These are phyloP conservation scores for Ennomos erosarius DNA, from an alignment of 2,888 invertebrate genomes.

Conservation along the genomic window DNA sequence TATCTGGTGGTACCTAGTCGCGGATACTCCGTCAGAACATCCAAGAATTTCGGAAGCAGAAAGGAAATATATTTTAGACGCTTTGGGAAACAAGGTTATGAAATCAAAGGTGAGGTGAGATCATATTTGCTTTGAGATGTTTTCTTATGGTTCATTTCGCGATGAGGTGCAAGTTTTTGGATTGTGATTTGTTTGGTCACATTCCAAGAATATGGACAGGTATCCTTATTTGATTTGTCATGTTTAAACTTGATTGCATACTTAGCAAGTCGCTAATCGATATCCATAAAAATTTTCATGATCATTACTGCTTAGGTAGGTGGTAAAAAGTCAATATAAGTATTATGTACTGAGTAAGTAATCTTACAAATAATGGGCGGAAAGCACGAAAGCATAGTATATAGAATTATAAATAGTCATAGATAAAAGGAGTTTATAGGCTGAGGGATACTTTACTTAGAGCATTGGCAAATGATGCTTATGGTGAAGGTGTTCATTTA, in stretches of 20 bases:
- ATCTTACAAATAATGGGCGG: too few species aligned
- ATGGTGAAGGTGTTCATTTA: too few species aligned
- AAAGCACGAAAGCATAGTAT: too few species aligned
- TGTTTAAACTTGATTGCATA: slow-evolving; percentile 29
- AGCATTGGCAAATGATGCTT: too few species aligned
- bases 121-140: slow-evolving; percentile 43
- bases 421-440: too few species aligned
- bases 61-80: slow-evolving; percentile 86
- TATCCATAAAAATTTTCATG: background rate
- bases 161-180: slow-evolving; percentile 45
- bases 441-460: too few species aligned
- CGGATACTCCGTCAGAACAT: slow-evolving; percentile 87
- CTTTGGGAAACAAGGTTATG: slow-evolving; percentile 84
- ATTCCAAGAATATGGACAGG: slow-evolving; percentile 27
- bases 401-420: too few species aligned
- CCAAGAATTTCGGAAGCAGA: slow-evolving; percentile 87
- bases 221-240: slow-evolving; percentile 29
- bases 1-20: slow-evolving; percentile 87
- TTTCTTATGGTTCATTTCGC: slow-evolving; percentile 39
- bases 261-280: slow-evolving; percentile 31
- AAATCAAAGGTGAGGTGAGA: slow-evolving; percentile 86
- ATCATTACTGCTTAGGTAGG: too few species aligned
- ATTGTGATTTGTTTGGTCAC: slow-evolving; percentile 33
- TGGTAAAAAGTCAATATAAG: too few species aligned
- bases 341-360: too few species aligned